Evolutionary conservation across 2,888 invertebrate species (phyloP), one percentile per base, ranked within the genome.

Genomic region (Megamerina dolium): DNA sequence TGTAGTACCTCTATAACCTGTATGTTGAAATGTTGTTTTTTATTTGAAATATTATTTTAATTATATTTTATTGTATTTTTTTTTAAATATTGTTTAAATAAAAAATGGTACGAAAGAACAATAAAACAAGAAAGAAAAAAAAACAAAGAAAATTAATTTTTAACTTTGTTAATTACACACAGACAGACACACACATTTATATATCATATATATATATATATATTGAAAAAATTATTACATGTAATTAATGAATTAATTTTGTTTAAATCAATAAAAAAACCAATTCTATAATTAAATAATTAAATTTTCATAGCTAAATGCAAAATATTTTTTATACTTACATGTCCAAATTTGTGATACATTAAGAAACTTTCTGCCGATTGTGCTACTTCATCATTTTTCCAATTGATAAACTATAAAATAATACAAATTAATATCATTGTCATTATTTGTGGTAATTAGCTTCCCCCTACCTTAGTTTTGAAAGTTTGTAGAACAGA

Each of bases 321-420:
- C 18, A n/a, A 31, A 26, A 14, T 9, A 37, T n/a, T 26, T 59
- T 66, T 18, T 31, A 14, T 51, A 83, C 88, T 83, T 80, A 90
- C 90, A 73, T 87, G 85, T 70, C 91, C 92, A 72, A 91, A 91
- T 77, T 90, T 87, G 72, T 92, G 91, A 66, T 88, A 85, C 59
- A 89, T 81, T 53, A 92, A 77, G 70, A 89, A 91, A 60, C 87
- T 85, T 73, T 90, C 90, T 47, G 90, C 88, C 2, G 87, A 86
- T 54, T 88, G 87, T 45, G 87, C 86, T 72, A 91, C 88, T 63
- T 83, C 84, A 21, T 85, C 80, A 45, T 88, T 80, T 60, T 83
- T 85, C 87, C 90, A 87, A 59, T 84, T 81, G 50, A 89, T 85
- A 65, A 89, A 82, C 79, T 85, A 66, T 39, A 64, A 60, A 23